Evolutionary conservation across 2,888 invertebrate genomes (phyloP).

Genomic region (Heliconius erato): DNA sequence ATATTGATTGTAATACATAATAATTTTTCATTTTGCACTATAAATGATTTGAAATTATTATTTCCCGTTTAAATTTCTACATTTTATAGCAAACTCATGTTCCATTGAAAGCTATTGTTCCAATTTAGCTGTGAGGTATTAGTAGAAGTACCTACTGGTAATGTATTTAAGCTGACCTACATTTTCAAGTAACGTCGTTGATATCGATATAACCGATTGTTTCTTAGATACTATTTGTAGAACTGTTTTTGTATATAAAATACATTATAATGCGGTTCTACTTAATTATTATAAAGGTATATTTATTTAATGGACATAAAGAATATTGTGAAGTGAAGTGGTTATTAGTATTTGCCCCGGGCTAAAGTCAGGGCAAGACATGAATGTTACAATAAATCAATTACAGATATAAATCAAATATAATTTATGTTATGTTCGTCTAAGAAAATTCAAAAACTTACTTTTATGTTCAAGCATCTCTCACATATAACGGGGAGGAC

Average conservation of each 20-base stretch:
- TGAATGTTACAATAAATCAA: neutral
- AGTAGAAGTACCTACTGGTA: slow-evolving; percentile 11
- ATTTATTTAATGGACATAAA: neutral
- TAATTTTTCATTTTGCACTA: neutral
- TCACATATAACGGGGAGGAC: too few relatives aligned
- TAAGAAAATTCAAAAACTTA: neutral
- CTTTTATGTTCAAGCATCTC: neutral
- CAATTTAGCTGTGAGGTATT: slow-evolving; percentile 15
- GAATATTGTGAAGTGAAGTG: too few relatives aligned
- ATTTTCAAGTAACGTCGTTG: slow-evolving; percentile 20
- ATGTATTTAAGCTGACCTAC: slow-evolving; percentile 28
- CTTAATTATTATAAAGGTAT: neutral
- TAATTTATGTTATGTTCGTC: neutral
- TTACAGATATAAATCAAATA: neutral
- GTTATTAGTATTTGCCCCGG: neutral
- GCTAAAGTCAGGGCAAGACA: neutral
- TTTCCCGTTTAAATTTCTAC: neutral
- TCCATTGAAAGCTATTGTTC: slow-evolving; percentile 16
- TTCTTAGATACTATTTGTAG: neutral
- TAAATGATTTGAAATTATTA: neutral
- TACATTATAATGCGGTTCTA: neutral
- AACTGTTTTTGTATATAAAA: neutral
- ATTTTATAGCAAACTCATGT: neutral
- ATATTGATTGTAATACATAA: neutral
- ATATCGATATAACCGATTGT: slow-evolving; percentile 17